Evolutionary conservation across 2,888 invertebrate species (phyloP).

Genomic region (Drosophila kanekoi): DNA sequence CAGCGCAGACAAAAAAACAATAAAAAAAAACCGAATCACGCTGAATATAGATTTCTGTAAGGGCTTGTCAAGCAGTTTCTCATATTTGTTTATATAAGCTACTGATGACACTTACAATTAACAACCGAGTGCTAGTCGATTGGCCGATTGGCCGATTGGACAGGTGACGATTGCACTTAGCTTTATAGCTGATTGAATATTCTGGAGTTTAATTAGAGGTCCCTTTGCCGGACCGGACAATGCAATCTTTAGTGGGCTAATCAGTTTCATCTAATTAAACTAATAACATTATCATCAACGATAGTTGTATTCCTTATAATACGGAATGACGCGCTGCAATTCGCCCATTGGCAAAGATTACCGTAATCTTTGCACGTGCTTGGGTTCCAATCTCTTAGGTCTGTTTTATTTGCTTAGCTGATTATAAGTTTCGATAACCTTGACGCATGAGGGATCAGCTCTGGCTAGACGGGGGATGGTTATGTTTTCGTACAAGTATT

Average conservation of each 20-base stretch:
- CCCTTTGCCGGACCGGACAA: neutral
- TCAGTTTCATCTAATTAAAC: neutral
- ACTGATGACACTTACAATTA: conserved; percentile 1
- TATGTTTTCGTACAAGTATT: conserved; percentile 28
- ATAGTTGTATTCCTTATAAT: no score
- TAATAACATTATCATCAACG: neutral
- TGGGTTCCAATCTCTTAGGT: neutral
- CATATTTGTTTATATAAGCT: conserved; percentile 9
- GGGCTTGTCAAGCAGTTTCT: conserved; percentile 2
- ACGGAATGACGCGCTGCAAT: no score
- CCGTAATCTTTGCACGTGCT: conserved; percentile 7
- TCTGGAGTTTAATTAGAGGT: neutral
- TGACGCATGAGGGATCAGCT: conserved; percentile 21
- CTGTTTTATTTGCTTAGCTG: conserved; percentile 13
- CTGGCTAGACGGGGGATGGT: conserved; percentile 5
- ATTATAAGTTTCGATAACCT: conserved; percentile 34
- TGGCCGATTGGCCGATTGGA: neutral
- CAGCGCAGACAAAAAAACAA: neutral
- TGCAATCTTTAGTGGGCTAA: neutral
- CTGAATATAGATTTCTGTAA: conserved; percentile 22
- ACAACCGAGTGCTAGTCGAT: neutral
- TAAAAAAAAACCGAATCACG: conserved; percentile 23
- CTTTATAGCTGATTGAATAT: neutral
- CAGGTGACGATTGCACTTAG: neutral
- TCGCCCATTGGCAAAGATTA: neutral